phyloP scores from a whole-genome alignment of 1,140 invertebrate genomes.

The Spodoptera litura region DNA sequence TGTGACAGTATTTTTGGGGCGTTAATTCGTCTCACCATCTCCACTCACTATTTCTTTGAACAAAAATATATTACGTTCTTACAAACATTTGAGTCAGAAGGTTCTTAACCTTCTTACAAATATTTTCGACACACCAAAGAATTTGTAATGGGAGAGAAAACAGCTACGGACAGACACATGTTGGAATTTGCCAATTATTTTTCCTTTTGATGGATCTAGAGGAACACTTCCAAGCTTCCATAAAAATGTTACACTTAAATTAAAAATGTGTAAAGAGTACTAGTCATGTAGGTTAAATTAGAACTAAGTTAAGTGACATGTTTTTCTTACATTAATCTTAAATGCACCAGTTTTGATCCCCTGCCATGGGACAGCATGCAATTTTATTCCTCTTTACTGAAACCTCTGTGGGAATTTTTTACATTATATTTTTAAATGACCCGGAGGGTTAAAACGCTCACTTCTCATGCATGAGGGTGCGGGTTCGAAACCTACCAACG shows the following conservation, averaged over 20 bases:
- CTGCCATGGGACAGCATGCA: too few relatives aligned
- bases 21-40: background rate
- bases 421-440: too few relatives aligned
- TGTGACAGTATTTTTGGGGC: background rate
- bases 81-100: constrained; percentile 42
- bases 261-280: background rate
- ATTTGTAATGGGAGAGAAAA: constrained; percentile 43
- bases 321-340: too few relatives aligned
- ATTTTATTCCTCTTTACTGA: too few relatives aligned
- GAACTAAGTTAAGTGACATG: too few relatives aligned
- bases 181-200: constrained; percentile 49
- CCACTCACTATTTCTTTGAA: constrained; percentile 2
- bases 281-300: too few relatives aligned
- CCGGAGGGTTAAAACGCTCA: too few relatives aligned
- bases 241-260: constrained; percentile 36
- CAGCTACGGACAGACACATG: constrained; percentile 36
- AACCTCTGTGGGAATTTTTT: too few relatives aligned
- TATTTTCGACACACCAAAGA: constrained; percentile 45
- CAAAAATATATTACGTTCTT: constrained; percentile 40
- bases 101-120: constrained; percentile 24
- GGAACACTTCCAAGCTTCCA: background rate
- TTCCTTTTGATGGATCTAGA: constrained; percentile 31
- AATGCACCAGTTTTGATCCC: too few relatives aligned
- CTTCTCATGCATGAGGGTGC: too few relatives aligned
- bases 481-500: too few relatives aligned